Evolutionary conservation across 2,797 vertebrate genomes (phyloP), one percentile per base, ranked within the genome.

Genomic region (Spondyliosoma cantharus): DNA sequence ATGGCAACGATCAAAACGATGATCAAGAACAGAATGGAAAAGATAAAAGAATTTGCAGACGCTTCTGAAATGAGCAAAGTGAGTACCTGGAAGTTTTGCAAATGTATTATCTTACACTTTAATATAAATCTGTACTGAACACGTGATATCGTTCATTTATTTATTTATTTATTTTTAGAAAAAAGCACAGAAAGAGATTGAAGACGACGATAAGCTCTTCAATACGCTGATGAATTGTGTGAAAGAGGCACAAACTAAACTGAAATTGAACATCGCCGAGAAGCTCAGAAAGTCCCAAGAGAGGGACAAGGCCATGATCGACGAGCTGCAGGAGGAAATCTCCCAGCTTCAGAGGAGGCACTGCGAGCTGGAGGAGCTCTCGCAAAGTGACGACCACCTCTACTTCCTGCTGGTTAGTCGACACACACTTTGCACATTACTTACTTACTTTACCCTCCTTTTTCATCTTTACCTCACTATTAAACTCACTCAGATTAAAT

Each of bases 371-470:
- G 84, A 91, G 71, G 74, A 90, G 78, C 84, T 94, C 16, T 78
- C 56, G 2, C 79, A 84, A 17, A 83, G 66, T 3, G 70, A 90
- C 0, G 89, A 93, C 62, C 58, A 76, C 60, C 52, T 92, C 16
- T 76, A 59, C 2, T 67, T 92, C 0, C 82, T 93, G 52, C 86
- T 87, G 91, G 93, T 93, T 12, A 73, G 83, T 62, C 48, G 5
- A 15, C n/a, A 3, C 22, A 17, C 3, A 2, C 7, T 1, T 7
- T 24, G 7, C 6, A 8, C 32, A 8, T 54, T 5, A 27, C 17
- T 17, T 22, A 20, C 25, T 0, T 19, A n/a, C n/a, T 17, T 59
- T 43, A 43, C 12, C 2, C 13, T 25, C 16, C 4, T n/a, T 29
- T n/a, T 22, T 50, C 1, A 29, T 29, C 25, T 3, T 50, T 25